Percentiles rank a stretch among this genome's conserved stretches.
Evolutionary conservation across 1,140 invertebrate genomes (phyloP).

Genomic region (Drosophila funebris): DNA sequence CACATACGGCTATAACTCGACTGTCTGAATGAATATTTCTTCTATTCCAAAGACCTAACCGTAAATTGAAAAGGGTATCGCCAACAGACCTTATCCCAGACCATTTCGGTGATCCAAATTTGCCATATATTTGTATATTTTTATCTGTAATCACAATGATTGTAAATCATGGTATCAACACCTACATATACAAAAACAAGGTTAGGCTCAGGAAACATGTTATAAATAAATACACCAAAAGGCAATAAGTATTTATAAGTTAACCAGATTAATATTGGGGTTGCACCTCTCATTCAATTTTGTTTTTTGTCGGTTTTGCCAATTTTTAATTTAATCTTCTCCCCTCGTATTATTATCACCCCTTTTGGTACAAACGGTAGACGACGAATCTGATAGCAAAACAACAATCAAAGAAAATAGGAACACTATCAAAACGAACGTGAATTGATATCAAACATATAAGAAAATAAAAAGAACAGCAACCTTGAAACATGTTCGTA

Average conservation of each 20-base stretch:
- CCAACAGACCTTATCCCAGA: too few relatives aligned
- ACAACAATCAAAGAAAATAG: constrained; percentile 55
- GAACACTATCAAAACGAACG: constrained; percentile 25
- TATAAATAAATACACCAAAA: constrained; percentile 14
- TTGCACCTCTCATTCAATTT: constrained; percentile 6
- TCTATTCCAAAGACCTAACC: too few relatives aligned
- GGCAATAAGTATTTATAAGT: too few relatives aligned
- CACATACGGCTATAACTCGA: not conserved
- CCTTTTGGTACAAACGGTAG: too few relatives aligned
- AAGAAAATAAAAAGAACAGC: constrained; percentile 23
- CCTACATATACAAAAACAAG: constrained; percentile 24
- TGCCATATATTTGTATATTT: too few relatives aligned
- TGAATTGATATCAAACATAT: constrained; percentile 23
- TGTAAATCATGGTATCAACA: not conserved
- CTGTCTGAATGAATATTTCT: too few relatives aligned
- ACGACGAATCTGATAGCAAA: constrained; percentile 50
- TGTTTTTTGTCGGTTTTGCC: constrained; percentile 14
- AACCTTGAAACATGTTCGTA: constrained; percentile 52
- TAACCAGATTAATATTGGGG: constrained; percentile 4
- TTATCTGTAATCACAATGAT: not conserved
- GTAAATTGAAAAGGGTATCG: too few relatives aligned
- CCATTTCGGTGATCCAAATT: too few relatives aligned
- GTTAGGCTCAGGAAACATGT: constrained; percentile 12
- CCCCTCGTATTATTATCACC: too few relatives aligned
- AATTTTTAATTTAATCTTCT: constrained; percentile 18